Evolutionary conservation across 2,888 invertebrate genomes (phyloP), one percentile per base, ranked within the genome.

Genomic region (Podotricha telesiphe): DNA sequence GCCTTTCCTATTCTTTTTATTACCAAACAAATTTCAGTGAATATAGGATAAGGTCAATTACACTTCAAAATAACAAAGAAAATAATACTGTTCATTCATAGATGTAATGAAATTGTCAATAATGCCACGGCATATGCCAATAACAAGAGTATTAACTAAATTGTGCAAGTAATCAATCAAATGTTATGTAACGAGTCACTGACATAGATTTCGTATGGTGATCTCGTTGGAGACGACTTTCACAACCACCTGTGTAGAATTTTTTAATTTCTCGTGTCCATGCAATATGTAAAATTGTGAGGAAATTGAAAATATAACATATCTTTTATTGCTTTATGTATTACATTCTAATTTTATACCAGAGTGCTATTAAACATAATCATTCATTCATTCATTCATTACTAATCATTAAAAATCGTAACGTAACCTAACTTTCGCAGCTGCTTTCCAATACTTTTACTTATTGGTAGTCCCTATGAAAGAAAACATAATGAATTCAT

Each of bases 141-240:
- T 71, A 69, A 53, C 70, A 63, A 67, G 71, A 75, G 69, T 70
- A 73, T 70, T 75, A 76, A 76, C 71, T 71, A 71, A 73, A 73
- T 79, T 79, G 76, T 75, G 75, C 74, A 77, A 76, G 68, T 68
- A 72, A 76, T 78, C 75, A 68, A 72, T 76, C 73, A 72, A 70
- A 55, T 68, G 56, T 77, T 78, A 76, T 59, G 73, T 75, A 79
- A 78, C 53, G 66, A 67, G 65, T 48, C 51, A 65, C 65, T 59
- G 73, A 62, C 72, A 72, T 67, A 73, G 73, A 71, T 76, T 72
- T 61, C 71, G 68, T 74, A 75, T 75, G 75, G 73, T 73, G 74
- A 76, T 78, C 74, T 75, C 67, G 75, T 69, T 75, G 68, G 67
- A 72, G 70, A 69, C 71, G 67, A 75, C 76, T 77, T 77, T 77